Evolutionary conservation across 2,888 invertebrate species (phyloP).

Genomic region (Carpatolechia fugitivella): DNA sequence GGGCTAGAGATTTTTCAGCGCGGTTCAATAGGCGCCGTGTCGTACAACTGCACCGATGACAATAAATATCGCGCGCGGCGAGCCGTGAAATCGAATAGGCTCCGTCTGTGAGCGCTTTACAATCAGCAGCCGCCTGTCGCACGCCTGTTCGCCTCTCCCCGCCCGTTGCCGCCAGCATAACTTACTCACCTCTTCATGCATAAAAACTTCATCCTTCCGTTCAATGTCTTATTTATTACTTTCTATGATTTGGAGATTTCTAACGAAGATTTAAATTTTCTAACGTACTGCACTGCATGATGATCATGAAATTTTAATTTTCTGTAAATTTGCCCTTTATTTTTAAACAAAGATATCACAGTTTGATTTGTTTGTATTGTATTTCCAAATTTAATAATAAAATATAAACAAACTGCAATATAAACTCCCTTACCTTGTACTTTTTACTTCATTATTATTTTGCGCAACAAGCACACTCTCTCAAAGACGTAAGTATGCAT

Average conservation of each 20-base stretch:
- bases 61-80: conserved; percentile 77
- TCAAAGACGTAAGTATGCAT: conserved; percentile 26
- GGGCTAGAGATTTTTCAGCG: conserved; percentile 73
- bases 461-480: background rate
- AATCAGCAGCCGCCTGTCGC: conserved; percentile 75
- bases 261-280: background rate
- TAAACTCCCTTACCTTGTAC: no score
- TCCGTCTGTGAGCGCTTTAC: conserved; percentile 78
- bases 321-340: no score
- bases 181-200: conserved; percentile 64
- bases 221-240: background rate
- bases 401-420: no score
- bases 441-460: no score
- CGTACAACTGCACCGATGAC: conserved; percentile 78
- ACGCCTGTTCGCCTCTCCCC: conserved; percentile 48
- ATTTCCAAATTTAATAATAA: no score
- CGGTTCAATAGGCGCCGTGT: conserved; percentile 75
- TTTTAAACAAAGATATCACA: no score
- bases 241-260: background rate
- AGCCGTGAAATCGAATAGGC: conserved; percentile 80
- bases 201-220: conserved; percentile 44
- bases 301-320: no score
- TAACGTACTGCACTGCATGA: background rate
- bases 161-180: conserved; percentile 46
- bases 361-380: no score